Base-by-base conservation (phyloP, 2,797 vertebrate species). In the Periparus ater region DNA sequence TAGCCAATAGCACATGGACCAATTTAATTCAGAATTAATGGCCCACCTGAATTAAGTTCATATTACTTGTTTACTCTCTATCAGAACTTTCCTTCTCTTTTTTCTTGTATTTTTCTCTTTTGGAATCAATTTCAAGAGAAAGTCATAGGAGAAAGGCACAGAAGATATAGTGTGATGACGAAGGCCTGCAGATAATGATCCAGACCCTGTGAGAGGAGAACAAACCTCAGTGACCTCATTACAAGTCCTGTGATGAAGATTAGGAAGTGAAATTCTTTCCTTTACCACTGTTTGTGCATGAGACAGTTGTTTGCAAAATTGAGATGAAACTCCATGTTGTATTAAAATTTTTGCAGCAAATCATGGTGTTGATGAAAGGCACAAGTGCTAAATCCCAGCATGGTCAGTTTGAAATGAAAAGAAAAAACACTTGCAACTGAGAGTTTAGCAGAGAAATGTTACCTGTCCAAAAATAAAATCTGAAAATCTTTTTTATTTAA, bases 221-320 rank as follows among this genome's bases (percentile, higher is more conserved):
- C 68, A 77, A 95, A 85, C 68, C 30, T 74, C 65, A 80, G 36
- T 88, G 72, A 92, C 84, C n/a, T 55, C 63, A 61, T 53, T 85
- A 34, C 18, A 66, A 68, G n/a, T 72, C 73, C 40, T 78, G n/a
- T 88, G 81, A 85, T 36, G 50, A 93, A 68, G 50, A 71, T 36
- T 80, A 83, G 75, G 92, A 92, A 95, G 62, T 89, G 61, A 93
- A 88, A 85, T 85, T 85, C 8, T 91, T 91, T 89, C 45, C 63
- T 75, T 85, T 89, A 68, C 36, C 47, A 42, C 51, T 88, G 19
- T 73, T 93, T 88, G 75, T 51, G 47, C 11, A 21, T 40, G 20
- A 38, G 15, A 83, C 21, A 34, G n/a, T 61, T 79, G 32, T 73
- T 72, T 85, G 40, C 21, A 89, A 87, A 85, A 68, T 29, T 5